Evolutionary conservation across 1,140 invertebrate species (phyloP).

Genomic region (Drosophila equinoxialis): DNA sequence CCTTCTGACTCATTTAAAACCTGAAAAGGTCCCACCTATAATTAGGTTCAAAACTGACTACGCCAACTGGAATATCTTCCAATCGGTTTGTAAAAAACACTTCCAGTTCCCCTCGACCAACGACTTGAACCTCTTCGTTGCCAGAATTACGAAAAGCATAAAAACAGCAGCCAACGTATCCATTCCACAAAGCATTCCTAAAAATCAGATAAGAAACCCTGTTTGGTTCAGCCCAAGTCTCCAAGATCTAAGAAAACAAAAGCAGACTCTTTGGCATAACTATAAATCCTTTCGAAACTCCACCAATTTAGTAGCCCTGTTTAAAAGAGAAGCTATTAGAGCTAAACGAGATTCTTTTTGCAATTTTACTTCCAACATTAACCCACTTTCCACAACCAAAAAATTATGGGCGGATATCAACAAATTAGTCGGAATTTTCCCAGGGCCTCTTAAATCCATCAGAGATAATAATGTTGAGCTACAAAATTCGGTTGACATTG

Average conservation of each 20-base stretch:
- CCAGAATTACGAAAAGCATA: no score
- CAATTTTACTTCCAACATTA: no score
- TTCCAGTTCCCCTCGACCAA: no score
- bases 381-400: no score
- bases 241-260: constrained; percentile 7
- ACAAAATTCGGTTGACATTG: constrained; percentile 12
- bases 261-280: constrained; percentile 1
- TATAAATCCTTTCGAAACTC: not conserved
- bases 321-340: constrained; percentile 4
- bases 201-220: constrained; percentile 2
- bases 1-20: no score
- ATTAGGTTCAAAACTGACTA: no score
- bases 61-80: no score
- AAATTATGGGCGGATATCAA: not conserved
- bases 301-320: constrained; percentile 1
- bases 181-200: no score
- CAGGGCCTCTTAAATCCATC: constrained; percentile 1
- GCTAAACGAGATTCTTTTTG: constrained; percentile 7
- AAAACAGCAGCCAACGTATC: no score
- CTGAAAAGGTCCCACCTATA: no score
- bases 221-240: constrained; percentile 4
- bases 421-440: constrained; percentile 3
- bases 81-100: no score
- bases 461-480: constrained; percentile 14
- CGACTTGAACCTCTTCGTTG: no score